phyloP scores from a whole-genome alignment of 35 echinoderm and acorn worm species.

The Eucidaris tribuloides region DNA sequence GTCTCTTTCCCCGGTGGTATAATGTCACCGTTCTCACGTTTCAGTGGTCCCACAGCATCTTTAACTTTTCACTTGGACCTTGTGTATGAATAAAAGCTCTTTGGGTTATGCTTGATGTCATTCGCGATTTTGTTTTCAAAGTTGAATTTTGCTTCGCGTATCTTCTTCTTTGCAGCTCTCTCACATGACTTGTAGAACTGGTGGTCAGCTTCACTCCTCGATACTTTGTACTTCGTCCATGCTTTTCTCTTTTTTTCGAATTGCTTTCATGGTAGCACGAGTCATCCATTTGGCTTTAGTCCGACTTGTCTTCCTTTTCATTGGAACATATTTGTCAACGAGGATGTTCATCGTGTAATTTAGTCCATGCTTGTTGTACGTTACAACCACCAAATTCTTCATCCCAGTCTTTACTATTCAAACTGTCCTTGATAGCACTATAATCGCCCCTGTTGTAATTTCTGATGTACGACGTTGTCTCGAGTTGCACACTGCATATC shows the following conservation, averaged over 20 bases:
- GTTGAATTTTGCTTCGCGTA: background rate
- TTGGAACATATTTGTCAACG: background rate
- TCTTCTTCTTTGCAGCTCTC: constrained; percentile 5
- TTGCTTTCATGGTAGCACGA: background rate
- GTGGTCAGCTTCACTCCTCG: background rate
- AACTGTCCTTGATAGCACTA: background rate
- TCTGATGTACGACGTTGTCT: background rate
- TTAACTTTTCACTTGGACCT: constrained; percentile 47
- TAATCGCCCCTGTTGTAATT: constrained; percentile 14
- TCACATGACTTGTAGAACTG: constrained; percentile 2
- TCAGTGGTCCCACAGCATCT: constrained; percentile 32
- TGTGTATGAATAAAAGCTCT: constrained; percentile 38
- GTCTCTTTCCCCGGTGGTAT: background rate
- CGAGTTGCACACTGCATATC: background rate
- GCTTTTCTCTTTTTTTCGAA: constrained; percentile 8
- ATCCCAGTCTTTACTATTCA: background rate
- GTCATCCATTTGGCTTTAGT: constrained; percentile 26
- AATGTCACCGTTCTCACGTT: background rate
- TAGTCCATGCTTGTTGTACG: background rate
- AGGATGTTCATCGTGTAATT: background rate
- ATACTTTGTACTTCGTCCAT: constrained; percentile 2
- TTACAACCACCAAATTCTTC: background rate
- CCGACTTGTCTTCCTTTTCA: background rate
- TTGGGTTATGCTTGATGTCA: constrained; percentile 37
- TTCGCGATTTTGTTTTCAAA: constrained; percentile 31